Conservation (phyloP, 2,797 vertebrate genomes). For the Tadarida brasiliensis region DNA sequence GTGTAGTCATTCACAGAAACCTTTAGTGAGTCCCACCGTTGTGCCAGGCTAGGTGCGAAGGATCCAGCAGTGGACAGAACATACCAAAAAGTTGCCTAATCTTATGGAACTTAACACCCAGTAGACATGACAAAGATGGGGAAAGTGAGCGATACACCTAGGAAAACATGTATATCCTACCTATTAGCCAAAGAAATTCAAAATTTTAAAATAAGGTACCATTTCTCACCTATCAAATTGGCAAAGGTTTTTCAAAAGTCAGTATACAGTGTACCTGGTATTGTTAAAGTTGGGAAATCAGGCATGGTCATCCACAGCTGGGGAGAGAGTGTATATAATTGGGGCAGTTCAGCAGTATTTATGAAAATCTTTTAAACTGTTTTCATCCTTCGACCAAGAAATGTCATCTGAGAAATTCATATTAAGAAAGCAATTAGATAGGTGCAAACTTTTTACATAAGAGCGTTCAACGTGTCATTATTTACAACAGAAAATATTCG, state of each 20-base stretch:
- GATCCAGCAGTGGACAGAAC: not conserved
- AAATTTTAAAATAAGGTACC: not conserved
- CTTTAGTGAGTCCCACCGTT: not conserved
- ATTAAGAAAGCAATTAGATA: not conserved
- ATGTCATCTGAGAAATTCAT: not conserved
- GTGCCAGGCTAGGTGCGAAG: not conserved
- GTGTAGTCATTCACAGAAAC: not conserved
- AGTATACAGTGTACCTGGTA: too few species aligned
- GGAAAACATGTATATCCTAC: not conserved
- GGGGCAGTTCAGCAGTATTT: not conserved
- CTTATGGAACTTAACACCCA: not conserved
- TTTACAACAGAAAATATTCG: not conserved
- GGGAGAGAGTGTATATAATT: not conserved
- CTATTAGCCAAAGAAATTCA: not conserved
- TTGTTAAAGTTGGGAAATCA: not conserved
- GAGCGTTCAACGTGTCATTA: not conserved
- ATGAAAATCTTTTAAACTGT: not conserved
- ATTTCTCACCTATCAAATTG: constrained; percentile 7
- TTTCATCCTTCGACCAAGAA: not conserved
- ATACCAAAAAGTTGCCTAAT: not conserved
- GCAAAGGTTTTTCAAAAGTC: constrained; percentile 14
- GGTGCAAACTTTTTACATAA: not conserved
- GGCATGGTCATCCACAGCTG: not conserved
- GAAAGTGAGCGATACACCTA: not conserved
- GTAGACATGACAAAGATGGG: not conserved